Evolutionary conservation across 2,113 vertebrate genomes (phyloP), one percentile per base, ranked within the genome.

Genomic region (Gasterosteus nipponicus): DNA sequence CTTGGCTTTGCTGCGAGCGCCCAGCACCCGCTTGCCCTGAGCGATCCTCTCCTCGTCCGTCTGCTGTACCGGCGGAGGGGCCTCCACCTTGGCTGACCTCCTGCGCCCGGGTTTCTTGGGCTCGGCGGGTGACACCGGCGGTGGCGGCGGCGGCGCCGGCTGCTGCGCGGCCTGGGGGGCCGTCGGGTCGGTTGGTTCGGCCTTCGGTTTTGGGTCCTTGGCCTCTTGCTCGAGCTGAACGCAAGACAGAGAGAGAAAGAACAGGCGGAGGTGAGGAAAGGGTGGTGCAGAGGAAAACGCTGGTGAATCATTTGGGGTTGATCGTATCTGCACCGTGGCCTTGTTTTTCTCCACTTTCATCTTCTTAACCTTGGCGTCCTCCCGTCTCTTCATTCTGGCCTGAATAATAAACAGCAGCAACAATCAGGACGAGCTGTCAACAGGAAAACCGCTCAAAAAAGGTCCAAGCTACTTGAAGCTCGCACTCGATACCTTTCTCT

Each of bases 371-470:
- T 97, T 97, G 41, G 94, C 87, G 63, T 97, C 96, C 79, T 97
- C 95, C 80, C 93, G 96, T 87, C 95, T 94, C 87, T 96, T 97
- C 91, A 95, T 95, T 93, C 95, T 95, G 69, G 96, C 96, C 97
- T 99, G 77, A 64, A 83, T 69, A 81, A 76, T 6, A 19, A 85
- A 67, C 1, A 0, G 33, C 38, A 39, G 49, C 0, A 75, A 73
- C 12, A 58, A 80, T 82, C n/a, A 78, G 38, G 61, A 60, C 56
- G 12, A 69, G 10, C 58, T 62, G 42, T 60, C 12, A 85, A 49
- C 6, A 44, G 18, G 2, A 15, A 2, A 72, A 75, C 18, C 12
- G 3, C 47, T 19, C 6, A 62, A 67, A 1, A 57, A 31, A 5
- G 35, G 6, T 7, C 26, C 7, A 46, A 63, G 29, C 1, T 49